A percentile compares a stretch with the other conserved stretches of the same genome.
Conservation (phyloP, 2,888 invertebrate genomes). For the Eupithecia dodoneata region DNA sequence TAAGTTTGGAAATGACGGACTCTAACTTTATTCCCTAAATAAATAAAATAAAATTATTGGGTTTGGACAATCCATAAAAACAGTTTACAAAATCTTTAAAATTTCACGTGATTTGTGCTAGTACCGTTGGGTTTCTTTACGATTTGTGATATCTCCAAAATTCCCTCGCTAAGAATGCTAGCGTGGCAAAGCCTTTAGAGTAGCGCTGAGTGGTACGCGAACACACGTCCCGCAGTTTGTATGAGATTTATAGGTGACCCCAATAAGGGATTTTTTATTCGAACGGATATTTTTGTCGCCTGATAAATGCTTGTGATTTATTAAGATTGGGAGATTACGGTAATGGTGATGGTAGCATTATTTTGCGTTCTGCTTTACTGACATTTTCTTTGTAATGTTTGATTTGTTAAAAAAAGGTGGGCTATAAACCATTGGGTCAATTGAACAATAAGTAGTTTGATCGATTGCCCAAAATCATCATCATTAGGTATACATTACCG, state of each 20-base stretch:
- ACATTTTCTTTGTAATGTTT: constrained; percentile 19
- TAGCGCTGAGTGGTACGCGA: constrained; percentile 40
- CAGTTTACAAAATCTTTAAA: neutral
- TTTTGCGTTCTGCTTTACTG: constrained; percentile 25
- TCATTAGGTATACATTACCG: neutral
- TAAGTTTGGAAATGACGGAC: neutral
- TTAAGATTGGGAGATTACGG: constrained; percentile 33
- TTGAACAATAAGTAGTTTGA: neutral
- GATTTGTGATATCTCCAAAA: neutral
- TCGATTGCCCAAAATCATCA: neutral
- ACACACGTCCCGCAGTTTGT: constrained; percentile 49
- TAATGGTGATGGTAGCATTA: constrained; percentile 28
- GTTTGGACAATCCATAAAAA: too few relatives aligned
- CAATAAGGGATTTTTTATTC: constrained; percentile 30
- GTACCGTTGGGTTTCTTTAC: neutral
- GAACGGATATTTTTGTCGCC: constrained; percentile 26
- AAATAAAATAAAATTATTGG: neutral
- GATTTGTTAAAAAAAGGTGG: constrained; percentile 13
- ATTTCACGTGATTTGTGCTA: neutral
- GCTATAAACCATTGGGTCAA: neutral
- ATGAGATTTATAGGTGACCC: constrained; percentile 36
- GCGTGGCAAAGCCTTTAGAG: constrained; percentile 44
- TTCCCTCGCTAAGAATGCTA: constrained; percentile 42
- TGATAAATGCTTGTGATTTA: constrained; percentile 36
- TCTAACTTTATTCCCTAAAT: neutral